Conservation (phyloP, 1,140 invertebrate species). For the Bombus picipes region DNA sequence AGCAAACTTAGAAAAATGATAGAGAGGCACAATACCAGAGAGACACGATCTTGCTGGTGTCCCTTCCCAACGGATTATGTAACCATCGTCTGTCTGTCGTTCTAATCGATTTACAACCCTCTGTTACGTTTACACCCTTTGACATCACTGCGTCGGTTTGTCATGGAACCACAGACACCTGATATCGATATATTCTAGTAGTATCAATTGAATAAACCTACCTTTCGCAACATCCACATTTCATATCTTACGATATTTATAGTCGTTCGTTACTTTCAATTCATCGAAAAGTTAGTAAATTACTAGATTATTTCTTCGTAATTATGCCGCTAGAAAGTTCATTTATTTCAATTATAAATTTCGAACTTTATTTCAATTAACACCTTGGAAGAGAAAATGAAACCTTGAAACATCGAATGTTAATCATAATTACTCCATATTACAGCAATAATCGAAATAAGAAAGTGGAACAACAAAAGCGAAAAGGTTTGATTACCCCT, state of each 20-base stretch:
- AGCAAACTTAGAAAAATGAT: no score
- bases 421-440: no score
- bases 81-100: slow-evolving; percentile 40
- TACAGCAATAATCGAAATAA: not conserved
- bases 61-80: slow-evolving; percentile 53
- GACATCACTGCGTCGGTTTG: not conserved
- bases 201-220: not conserved
- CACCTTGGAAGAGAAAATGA: no score
- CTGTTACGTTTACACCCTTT: slow-evolving; percentile 41
- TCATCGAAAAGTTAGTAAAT: no score
- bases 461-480: not conserved
- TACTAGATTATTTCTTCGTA: no score
- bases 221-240: not conserved
- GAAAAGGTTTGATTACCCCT: not conserved
- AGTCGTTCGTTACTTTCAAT: no score
- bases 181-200: not conserved
- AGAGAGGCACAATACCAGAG: no score
- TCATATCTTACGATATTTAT: not conserved
- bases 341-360: not conserved
- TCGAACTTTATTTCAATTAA: no score
- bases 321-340: not conserved
- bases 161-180: not conserved
- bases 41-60: no score
- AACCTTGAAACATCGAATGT: no score
- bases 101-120: slow-evolving; percentile 70